A percentile compares a stretch with the other conserved stretches of the same genome.
phyloP scores from a whole-genome alignment of 2,888 invertebrate species.

The Philaethria dido region DNA sequence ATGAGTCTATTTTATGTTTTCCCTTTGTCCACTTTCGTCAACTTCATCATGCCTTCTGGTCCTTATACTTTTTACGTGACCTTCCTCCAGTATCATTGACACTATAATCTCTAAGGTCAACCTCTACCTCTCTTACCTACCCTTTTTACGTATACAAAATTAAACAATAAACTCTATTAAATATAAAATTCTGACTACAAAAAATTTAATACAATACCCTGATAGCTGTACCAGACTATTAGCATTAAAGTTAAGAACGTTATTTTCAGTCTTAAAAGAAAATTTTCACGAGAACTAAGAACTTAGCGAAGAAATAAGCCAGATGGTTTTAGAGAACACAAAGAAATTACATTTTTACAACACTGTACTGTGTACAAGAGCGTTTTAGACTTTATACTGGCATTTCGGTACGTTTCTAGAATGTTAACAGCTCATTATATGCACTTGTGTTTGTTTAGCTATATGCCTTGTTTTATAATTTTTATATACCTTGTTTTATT shows the following conservation, averaged over 20 bases:
- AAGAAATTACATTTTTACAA: slow-evolving; percentile 38
- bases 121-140: too few relatives aligned
- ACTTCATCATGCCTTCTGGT: too few relatives aligned
- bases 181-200: background rate
- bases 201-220: background rate
- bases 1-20: too few relatives aligned
- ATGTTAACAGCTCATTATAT: slow-evolving; percentile 35
- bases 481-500: background rate
- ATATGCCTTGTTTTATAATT: background rate
- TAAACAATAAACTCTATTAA: background rate
- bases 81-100: too few relatives aligned
- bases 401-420: slow-evolving; percentile 26
- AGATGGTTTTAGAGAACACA: slow-evolving; percentile 30
- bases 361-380: slow-evolving; percentile 6
- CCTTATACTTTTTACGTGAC: too few relatives aligned
- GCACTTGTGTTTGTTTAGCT: slow-evolving; percentile 25
- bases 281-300: slow-evolving; percentile 23
- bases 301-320: slow-evolving; percentile 30
- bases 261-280: slow-evolving; percentile 12
- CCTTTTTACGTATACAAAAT: too few relatives aligned
- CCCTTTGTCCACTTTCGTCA: too few relatives aligned
- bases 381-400: slow-evolving; percentile 22
- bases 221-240: slow-evolving; percentile 2
- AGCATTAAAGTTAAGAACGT: slow-evolving; percentile 15
- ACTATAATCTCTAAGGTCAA: too few relatives aligned